These are phyloP conservation scores for Elegia similella DNA, from an alignment of 2,888 invertebrate species.

Conservation along the genomic window DNA sequence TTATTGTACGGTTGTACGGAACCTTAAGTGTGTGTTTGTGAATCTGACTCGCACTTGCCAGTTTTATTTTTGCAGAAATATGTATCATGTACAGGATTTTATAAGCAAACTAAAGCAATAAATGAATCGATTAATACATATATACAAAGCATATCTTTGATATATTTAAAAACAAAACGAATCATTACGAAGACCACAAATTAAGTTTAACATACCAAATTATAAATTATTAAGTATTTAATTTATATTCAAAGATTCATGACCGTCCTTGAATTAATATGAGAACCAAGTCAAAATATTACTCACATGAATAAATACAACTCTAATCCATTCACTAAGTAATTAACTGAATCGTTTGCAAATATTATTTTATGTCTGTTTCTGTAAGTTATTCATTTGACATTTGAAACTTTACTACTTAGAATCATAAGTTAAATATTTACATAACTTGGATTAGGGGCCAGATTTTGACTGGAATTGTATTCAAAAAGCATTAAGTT, in stretches of 20 bases:
- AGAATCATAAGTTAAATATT: background rate
- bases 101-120: background rate
- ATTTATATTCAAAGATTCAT: background rate
- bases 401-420: background rate
- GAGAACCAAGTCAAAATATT: background rate
- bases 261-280: background rate
- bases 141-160: background rate
- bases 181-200: background rate
- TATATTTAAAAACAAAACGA: background rate
- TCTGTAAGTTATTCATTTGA: no score
- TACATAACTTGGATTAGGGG: background rate
- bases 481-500: background rate
- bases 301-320: no score
- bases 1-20: no score
- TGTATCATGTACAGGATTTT: background rate
- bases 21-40: no score
- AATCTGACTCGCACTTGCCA: no score
- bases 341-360: background rate
- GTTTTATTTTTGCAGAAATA: no score
- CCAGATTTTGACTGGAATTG: background rate
- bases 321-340: background rate
- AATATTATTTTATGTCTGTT: no score
- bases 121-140: background rate
- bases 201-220: background rate
- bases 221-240: background rate